phyloP scores from a whole-genome alignment of 2,888 invertebrate genomes.

The Calephelis perditalis region DNA sequence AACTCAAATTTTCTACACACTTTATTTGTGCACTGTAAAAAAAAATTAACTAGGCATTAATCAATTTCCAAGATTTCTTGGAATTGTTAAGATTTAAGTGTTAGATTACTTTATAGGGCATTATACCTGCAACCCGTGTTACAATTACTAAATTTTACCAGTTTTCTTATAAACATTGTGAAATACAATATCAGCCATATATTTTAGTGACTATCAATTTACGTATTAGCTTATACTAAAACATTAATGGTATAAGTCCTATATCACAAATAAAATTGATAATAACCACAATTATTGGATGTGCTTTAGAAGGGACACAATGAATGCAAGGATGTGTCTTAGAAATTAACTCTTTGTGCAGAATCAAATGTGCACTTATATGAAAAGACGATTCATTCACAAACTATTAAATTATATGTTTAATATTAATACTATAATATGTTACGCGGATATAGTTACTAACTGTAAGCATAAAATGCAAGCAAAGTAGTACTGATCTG shows the following conservation, averaged over 20 bases:
- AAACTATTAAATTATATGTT: conserved; percentile 18
- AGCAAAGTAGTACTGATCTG: conserved; percentile 16
- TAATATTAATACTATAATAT: conserved; percentile 20
- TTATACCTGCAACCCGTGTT: conserved; percentile 9
- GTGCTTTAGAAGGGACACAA: conserved; percentile 26
- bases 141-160: conserved; percentile 2
- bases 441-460: conserved; percentile 5
- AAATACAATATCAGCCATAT: neutral
- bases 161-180: conserved; percentile 7
- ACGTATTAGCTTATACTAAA: conserved; percentile 1
- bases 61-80: conserved; percentile 51
- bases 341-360: conserved; percentile 7
- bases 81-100: conserved; percentile 22
- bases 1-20: conserved; percentile 36
- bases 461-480: conserved; percentile 12
- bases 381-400: conserved; percentile 9
- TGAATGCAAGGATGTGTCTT: conserved; percentile 12
- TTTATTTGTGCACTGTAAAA: conserved; percentile 54
- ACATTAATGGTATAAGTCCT: neutral
- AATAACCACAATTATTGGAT: conserved; percentile 3
- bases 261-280: conserved; percentile 3
- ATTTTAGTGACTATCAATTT: conserved; percentile 2
- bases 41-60: conserved; percentile 29
- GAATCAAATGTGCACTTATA: conserved; percentile 9
- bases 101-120: conserved; percentile 4